A percentile compares a stretch with the other conserved stretches of the same genome.
Evolutionary conservation across 2,888 invertebrate species (phyloP).

Genomic region (Eudemis profundana): DNA sequence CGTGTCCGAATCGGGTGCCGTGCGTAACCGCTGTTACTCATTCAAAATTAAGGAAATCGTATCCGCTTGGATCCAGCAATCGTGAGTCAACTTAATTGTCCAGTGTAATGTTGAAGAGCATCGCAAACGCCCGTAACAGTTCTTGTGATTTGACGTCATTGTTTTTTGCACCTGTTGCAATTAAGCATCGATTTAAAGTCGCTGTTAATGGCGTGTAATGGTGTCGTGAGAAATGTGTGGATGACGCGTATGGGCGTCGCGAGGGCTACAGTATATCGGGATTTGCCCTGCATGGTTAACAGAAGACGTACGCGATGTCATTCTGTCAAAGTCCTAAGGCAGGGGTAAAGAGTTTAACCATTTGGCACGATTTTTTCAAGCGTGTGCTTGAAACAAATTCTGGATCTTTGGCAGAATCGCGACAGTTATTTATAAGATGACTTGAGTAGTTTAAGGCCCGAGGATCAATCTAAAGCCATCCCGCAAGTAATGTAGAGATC

Average conservation of each 20-base stretch:
- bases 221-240: not conserved
- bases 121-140: not conserved
- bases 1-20: not conserved
- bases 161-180: slow-evolving; percentile 21
- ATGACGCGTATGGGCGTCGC: slow-evolving; percentile 5
- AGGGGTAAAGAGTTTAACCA: too few species aligned
- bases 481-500: too few species aligned
- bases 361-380: too few species aligned
- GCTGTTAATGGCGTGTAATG: slow-evolving; percentile 8
- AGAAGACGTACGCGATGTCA: too few species aligned
- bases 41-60: not conserved
- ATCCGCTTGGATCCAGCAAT: not conserved
- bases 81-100: not conserved
- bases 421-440: too few species aligned
- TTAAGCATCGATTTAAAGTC: slow-evolving; percentile 9
- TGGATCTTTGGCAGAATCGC: too few species aligned
- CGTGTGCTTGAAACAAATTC: too few species aligned
- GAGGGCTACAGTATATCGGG: too few species aligned
- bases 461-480: too few species aligned
- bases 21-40: not conserved
- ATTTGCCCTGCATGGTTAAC: too few species aligned
- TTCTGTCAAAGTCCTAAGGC: too few species aligned
- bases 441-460: too few species aligned
- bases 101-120: slow-evolving; percentile 4
- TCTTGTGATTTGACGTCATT: slow-evolving; percentile 1